phyloP scores from a whole-genome alignment of 2,797 vertebrate genomes.

The Melanotaenia maccullochi region DNA sequence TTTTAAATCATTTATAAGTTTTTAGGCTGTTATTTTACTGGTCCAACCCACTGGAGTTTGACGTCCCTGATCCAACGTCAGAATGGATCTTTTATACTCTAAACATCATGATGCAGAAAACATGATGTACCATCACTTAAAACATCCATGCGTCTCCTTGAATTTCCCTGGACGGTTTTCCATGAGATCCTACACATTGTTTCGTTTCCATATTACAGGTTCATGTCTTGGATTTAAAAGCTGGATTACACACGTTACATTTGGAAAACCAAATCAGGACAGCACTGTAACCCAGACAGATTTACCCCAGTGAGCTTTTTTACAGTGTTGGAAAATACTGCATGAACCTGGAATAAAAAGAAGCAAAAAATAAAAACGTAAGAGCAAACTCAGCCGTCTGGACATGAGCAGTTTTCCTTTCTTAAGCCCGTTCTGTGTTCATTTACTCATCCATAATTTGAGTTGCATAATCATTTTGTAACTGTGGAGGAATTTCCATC shows the following conservation, averaged over 20 bases:
- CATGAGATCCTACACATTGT: conserved; percentile 32
- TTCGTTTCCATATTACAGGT: conserved; percentile 72
- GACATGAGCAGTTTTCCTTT: conserved; percentile 71
- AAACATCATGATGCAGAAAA: too few relatives aligned
- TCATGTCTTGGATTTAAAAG: conserved; percentile 61
- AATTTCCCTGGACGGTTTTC: conserved; percentile 59
- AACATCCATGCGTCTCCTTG: conserved; percentile 38
- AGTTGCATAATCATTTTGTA: conserved; percentile 76
- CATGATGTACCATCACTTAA: not conserved
- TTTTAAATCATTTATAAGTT: too few relatives aligned
- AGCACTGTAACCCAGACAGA: conserved; percentile 74
- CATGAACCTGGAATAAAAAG: conserved; percentile 74
- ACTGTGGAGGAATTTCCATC: conserved; percentile 79
- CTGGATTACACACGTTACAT: conserved; percentile 67
- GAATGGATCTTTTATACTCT: too few relatives aligned
- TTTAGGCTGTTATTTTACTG: too few relatives aligned
- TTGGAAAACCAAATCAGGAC: conserved; percentile 72
- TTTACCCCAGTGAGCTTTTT: conserved; percentile 71
- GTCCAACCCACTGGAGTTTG: too few relatives aligned
- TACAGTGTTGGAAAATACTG: conserved; percentile 79
- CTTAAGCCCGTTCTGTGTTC: conserved; percentile 50
- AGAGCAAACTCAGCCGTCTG: conserved; percentile 76
- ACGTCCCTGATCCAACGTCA: too few relatives aligned
- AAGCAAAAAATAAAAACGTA: conserved; percentile 60
- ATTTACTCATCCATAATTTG: conserved; percentile 80